A percentile compares a stretch with the other conserved stretches of the same genome.
Conservation (phyloP, 2,797 vertebrate species). For the Perodicticus potto region DNA sequence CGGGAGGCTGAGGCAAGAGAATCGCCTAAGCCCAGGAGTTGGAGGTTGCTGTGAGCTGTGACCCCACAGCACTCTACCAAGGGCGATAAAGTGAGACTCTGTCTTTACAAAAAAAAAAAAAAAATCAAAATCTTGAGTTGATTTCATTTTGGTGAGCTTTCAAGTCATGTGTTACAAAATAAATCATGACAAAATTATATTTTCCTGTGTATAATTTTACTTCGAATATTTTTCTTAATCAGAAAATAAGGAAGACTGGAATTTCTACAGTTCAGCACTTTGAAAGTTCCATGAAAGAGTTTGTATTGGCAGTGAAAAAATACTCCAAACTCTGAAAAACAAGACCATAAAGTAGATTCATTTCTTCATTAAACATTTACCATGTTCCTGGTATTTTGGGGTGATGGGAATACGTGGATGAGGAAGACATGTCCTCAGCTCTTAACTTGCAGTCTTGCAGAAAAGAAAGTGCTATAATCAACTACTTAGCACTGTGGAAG, state of each 20-base stretch:
- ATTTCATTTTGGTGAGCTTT: slow-evolving; percentile 30
- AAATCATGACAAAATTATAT: not conserved
- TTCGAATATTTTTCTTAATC: slow-evolving; percentile 47
- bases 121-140: slow-evolving; percentile 28
- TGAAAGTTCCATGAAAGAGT: slow-evolving; percentile 11
- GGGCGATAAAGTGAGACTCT: too few relatives aligned
- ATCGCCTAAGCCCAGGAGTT: too few relatives aligned
- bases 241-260: slow-evolving; percentile 50
- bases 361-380: not conserved
- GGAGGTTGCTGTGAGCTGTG: too few relatives aligned
- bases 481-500: not conserved
- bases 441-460: not conserved
- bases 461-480: not conserved
- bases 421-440: not conserved
- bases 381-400: not conserved
- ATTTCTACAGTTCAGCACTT: slow-evolving; percentile 58
- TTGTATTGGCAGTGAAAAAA: slow-evolving; percentile 43
- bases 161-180: slow-evolving; percentile 59
- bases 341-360: not conserved
- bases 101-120: not conserved
- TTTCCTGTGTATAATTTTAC: slow-evolving; percentile 34
- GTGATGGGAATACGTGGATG: not conserved
- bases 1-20: too few relatives aligned
- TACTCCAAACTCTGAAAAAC: not conserved
- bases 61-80: too few relatives aligned